These are phyloP conservation scores for Atopsyche davidsoni DNA, from an alignment of 1,140 invertebrate species.

Conservation along the genomic window DNA sequence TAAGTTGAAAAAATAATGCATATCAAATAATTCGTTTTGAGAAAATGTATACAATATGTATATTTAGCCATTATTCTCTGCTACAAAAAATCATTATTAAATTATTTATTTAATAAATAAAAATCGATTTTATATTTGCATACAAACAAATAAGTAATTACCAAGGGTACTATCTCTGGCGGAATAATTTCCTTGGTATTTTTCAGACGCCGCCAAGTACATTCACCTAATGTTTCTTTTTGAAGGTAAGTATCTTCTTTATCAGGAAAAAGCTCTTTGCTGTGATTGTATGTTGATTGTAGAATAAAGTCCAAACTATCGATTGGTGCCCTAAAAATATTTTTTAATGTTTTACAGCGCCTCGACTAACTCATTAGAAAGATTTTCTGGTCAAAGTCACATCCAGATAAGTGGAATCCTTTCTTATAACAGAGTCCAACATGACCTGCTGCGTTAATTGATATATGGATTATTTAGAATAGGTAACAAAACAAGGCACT, in stretches of 20 bases:
- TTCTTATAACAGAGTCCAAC: too few relatives aligned
- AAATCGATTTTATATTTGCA: neutral
- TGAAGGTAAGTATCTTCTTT: constrained; percentile 53
- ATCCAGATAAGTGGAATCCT: too few relatives aligned
- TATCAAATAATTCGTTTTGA: constrained; percentile 2
- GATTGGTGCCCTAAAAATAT: constrained; percentile 43
- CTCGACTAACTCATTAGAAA: too few relatives aligned
- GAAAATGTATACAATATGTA: neutral
- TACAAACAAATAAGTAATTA: constrained; percentile 23
- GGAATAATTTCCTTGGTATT: constrained; percentile 50
- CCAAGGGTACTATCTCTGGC: constrained; percentile 35
- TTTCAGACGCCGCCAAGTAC: constrained; percentile 51
- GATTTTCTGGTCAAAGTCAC: too few relatives aligned
- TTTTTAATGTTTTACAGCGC: too few relatives aligned
- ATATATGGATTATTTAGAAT: too few relatives aligned
- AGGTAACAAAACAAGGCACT: too few relatives aligned
- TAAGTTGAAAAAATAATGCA: neutral
- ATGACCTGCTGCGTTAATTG: too few relatives aligned
- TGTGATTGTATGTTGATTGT: constrained; percentile 54
- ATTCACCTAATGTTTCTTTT: constrained; percentile 48
- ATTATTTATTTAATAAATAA: neutral
- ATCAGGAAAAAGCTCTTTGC: constrained; percentile 52
- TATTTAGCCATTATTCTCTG: neutral
- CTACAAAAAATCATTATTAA: neutral
- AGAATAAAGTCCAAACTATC: constrained; percentile 57